Percentiles rank a stretch among this genome's conserved stretches.
phyloP scores from a whole-genome alignment of 1,140 invertebrate genomes.

The Sminthurinus signatus region DNA sequence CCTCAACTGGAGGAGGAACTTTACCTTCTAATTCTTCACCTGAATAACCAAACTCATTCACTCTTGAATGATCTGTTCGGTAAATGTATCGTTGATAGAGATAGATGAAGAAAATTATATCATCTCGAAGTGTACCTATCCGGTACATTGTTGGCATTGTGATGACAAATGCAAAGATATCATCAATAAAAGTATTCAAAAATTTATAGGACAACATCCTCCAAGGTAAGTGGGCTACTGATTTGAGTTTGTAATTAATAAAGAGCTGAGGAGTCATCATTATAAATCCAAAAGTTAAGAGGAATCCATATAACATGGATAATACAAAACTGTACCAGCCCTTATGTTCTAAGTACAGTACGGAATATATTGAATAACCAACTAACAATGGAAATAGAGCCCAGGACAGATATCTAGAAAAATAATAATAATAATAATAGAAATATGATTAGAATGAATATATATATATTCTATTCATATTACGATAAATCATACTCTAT shows the following conservation, averaged over 20 bases:
- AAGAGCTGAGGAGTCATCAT: constrained; percentile 99
- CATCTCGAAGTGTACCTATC: constrained; percentile 83
- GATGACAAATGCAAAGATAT: constrained; percentile 99
- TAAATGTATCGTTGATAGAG: constrained; percentile 98
- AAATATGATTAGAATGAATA: no score
- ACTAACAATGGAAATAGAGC: constrained; percentile 84
- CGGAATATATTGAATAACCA: constrained; percentile 89
- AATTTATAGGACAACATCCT: constrained; percentile 99
- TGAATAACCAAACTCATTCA: constrained; percentile 86
- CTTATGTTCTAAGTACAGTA: constrained; percentile 96
- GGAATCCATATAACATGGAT: constrained; percentile 93
- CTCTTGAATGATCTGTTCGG: constrained; percentile 82
- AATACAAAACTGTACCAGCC: constrained; percentile 92
- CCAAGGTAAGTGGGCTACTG: constrained; percentile 97
- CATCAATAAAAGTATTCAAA: constrained; percentile 99
- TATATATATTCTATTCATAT: no score
- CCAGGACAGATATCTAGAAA: constrained; percentile 88
- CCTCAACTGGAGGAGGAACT: background rate
- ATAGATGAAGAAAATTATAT: constrained; percentile 98
- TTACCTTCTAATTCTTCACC: constrained; percentile 24
- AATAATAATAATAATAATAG: no score
- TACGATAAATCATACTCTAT: no score
- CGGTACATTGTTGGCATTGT: constrained; percentile 98
- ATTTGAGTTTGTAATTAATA: constrained; percentile 99
- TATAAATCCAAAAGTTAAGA: constrained; percentile 97